Base-by-base conservation (phyloP, 2,888 invertebrate species). In the Brenthis hecate region DNA sequence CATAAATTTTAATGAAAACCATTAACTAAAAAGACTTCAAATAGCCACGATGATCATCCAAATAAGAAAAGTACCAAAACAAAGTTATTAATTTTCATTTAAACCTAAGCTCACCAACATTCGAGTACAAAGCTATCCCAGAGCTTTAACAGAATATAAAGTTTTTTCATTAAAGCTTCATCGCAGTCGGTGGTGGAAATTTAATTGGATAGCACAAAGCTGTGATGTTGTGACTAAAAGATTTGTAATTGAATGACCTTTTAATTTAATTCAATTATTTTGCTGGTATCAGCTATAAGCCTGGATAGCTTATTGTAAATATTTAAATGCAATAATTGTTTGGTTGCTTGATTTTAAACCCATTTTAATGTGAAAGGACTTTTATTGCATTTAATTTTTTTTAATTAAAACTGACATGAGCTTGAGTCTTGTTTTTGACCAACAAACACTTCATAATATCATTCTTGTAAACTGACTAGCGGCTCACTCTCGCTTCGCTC, bases 241-340 rank as follows among this genome's bases (percentile, higher is more conserved):
- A 60, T 60, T 60, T 60, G 58, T 48, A 60, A 60, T 28, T 60
- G 58, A 48, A 48, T 28, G 48, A 28, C n/a, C 11, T 28, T 13
- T 48, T 60, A 60, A 60, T 60, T 23, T 60, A n/a, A 58, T 60
- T 60, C 48, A 60, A 60, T 60, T 60, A 60, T n/a, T 28, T 23
- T 28, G 1, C 60, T 50, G 60, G 60, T 60, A 60, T 60, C 60
- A 60, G 13, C 4, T n/a, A 50, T 60, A 60, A 60, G 60, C 60
- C 48, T 48, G 28, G 13, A 60, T 60, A 43, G 36, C 36, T 43
- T 43, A 48, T 58, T 58, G 48, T 58, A 58, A 58, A 58, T 58
- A 23, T 58, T 58, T 11, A 56, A 56, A 56, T 56, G 36, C 36
- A 56, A 16, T 32, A 56, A 56, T 56, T 56, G 6, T 32, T 32